phyloP scores from a whole-genome alignment of 2,113 vertebrate genomes.

The Pelodiscus sinensis region DNA sequence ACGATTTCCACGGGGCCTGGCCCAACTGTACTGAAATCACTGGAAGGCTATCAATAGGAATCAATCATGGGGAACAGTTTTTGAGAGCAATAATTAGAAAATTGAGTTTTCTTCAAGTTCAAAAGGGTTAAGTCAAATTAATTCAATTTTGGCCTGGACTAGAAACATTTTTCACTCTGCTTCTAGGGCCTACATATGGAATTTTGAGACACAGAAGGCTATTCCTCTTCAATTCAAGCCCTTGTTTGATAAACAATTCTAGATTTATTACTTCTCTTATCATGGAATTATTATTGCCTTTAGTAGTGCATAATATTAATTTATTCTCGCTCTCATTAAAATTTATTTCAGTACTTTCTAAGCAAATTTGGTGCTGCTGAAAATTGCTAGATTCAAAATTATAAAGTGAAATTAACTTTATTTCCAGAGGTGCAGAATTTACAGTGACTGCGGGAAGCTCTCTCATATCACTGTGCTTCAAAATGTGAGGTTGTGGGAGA shows the following conservation, averaged over 20 bases:
- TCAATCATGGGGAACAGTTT: not conserved
- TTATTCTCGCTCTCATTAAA: not conserved
- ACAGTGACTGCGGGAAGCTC: not conserved
- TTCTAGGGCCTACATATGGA: not conserved
- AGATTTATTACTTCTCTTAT: not conserved
- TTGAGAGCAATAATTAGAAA: slow-evolving; percentile 14
- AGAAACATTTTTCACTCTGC: not conserved
- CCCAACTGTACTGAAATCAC: slow-evolving; percentile 22
- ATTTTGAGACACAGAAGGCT: not conserved
- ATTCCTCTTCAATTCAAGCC: not conserved
- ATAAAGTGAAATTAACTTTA: not conserved
- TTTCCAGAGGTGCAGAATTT: not conserved
- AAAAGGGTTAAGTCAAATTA: slow-evolving; percentile 10
- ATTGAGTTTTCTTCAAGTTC: not conserved
- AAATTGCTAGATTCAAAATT: not conserved
- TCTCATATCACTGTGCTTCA: not conserved
- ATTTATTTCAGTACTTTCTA: not conserved
- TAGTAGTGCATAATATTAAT: not conserved
- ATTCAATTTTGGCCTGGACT: not conserved
- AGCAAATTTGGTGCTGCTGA: not conserved
- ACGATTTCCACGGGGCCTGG: not conserved
- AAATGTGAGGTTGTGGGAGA: not conserved
- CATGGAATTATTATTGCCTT: not conserved
- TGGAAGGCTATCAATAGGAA: not conserved
- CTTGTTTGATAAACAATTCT: not conserved